A percentile compares a stretch with the other conserved stretches of the same genome.
Evolutionary conservation across 2,797 vertebrate species (phyloP).

Genomic region (Rhinichthys osculus): DNA sequence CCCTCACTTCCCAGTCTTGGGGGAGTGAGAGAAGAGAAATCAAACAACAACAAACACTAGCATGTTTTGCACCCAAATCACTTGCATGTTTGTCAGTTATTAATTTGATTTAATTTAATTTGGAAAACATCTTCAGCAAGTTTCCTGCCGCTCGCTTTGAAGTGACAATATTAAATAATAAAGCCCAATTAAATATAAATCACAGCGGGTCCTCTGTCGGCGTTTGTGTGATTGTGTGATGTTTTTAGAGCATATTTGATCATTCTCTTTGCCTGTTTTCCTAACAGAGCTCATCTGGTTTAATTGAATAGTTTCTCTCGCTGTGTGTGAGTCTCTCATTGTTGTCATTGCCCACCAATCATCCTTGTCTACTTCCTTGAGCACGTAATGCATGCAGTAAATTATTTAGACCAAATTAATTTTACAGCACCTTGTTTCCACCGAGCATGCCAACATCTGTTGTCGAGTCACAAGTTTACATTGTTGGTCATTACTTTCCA

Average conservation of each 20-base stretch:
- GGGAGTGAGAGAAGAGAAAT: slow-evolving; percentile 25
- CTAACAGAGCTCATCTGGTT: slow-evolving; percentile 81
- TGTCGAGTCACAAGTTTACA: slow-evolving; percentile 86
- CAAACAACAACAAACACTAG: slow-evolving; percentile 45
- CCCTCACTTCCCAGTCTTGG: slow-evolving; percentile 17
- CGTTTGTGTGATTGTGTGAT: slow-evolving; percentile 79
- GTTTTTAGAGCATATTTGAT: slow-evolving; percentile 84
- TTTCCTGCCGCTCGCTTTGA: slow-evolving; percentile 81
- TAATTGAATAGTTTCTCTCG: slow-evolving; percentile 75
- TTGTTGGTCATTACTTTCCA: slow-evolving; percentile 88
- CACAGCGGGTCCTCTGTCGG: slow-evolving; percentile 76
- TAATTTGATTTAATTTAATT: slow-evolving; percentile 82
- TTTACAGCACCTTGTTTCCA: slow-evolving; percentile 83
- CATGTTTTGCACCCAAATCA: slow-evolving; percentile 53
- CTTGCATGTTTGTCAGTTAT: slow-evolving; percentile 73
- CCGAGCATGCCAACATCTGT: slow-evolving; percentile 84
- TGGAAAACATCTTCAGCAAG: slow-evolving; percentile 81
- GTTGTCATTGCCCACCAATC: slow-evolving; percentile 79
- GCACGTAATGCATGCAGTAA: slow-evolving; percentile 87
- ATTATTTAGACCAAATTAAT: slow-evolving; percentile 87
- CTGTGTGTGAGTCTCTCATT: slow-evolving; percentile 57
- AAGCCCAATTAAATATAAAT: slow-evolving; percentile 87
- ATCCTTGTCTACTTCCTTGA: slow-evolving; percentile 80
- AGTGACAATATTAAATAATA: slow-evolving; percentile 87
- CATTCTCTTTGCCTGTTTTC: slow-evolving; percentile 74